phyloP scores from a whole-genome alignment of 2,113 vertebrate genomes.

The Pterocles burchelli region DNA sequence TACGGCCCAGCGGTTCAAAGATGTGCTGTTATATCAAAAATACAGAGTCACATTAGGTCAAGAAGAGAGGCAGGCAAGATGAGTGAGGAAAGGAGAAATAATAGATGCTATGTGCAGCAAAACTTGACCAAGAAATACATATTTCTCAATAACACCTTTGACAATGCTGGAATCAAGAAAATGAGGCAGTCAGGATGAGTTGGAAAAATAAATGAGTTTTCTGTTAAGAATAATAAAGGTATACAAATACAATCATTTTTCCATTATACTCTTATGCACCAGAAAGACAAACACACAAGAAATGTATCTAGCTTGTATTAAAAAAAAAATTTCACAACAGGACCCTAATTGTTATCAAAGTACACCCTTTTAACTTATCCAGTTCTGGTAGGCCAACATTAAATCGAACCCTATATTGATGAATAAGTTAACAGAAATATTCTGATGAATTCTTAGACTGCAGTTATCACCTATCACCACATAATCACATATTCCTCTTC shows the following conservation, averaged over 20 bases:
- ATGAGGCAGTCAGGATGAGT: neutral
- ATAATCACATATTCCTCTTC: neutral
- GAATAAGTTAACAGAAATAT: neutral
- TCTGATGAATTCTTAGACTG: neutral
- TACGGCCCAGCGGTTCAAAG: neutral
- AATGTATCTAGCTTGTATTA: neutral
- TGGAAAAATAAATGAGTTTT: slow-evolving; percentile 5
- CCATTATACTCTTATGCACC: neutral
- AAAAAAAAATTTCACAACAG: neutral
- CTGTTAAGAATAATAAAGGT: neutral
- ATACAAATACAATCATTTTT: neutral
- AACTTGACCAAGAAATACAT: neutral
- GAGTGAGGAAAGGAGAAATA: neutral
- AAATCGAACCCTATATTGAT: neutral
- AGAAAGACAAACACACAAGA: neutral
- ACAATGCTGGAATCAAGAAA: slow-evolving; percentile 1
- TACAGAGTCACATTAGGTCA: neutral
- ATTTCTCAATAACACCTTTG: neutral
- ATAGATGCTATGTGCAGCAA: neutral
- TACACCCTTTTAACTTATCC: neutral
- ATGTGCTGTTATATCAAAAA: neutral
- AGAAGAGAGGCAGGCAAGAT: neutral
- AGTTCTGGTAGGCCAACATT: neutral
- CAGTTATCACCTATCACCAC: neutral
- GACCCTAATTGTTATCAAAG: neutral